These are phyloP conservation scores for Scaptomyza tumidula DNA, from an alignment of 2,888 invertebrate species.

Conservation along the genomic window DNA sequence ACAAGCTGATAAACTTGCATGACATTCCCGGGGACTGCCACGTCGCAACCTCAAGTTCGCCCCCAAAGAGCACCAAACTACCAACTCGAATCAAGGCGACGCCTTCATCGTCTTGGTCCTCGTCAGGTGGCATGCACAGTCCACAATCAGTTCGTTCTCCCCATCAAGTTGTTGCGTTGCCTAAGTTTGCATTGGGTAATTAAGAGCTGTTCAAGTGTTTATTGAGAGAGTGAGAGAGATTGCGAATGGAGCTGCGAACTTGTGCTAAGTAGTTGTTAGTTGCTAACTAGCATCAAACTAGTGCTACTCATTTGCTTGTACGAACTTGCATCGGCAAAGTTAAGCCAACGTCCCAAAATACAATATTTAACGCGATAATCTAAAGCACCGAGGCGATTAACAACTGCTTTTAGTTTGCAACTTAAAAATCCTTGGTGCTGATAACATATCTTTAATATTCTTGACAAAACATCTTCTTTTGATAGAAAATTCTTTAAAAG, in stretches of 20 bases:
- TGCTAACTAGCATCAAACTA: constrained; percentile 51
- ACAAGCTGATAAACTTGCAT: constrained; percentile 78
- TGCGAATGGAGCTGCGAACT: constrained; percentile 44
- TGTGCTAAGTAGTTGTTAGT: constrained; percentile 61
- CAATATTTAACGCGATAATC: constrained; percentile 50
- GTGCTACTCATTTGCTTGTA: constrained; percentile 24
- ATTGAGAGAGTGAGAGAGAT: constrained; percentile 64
- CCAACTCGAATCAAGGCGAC: constrained; percentile 21
- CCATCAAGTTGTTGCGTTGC: constrained; percentile 39
- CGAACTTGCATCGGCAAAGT: constrained; percentile 33
- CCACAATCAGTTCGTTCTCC: background rate
- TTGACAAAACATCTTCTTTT: background rate
- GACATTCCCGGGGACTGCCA: constrained; percentile 59
- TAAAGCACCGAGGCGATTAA: constrained; percentile 31
- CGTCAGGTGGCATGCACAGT: constrained; percentile 5
- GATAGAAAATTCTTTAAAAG: no score
- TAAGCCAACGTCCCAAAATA: constrained; percentile 36
- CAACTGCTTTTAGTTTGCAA: constrained; percentile 29
- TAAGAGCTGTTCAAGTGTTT: constrained; percentile 78
- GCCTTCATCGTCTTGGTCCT: background rate
- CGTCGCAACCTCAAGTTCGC: constrained; percentile 43
- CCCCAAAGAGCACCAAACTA: constrained; percentile 6
- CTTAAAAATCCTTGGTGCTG: background rate
- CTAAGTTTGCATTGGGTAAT: constrained; percentile 79
- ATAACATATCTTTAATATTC: background rate